A percentile compares a stretch with the other conserved stretches of the same genome.
These are phyloP conservation scores for Menura novaehollandiae DNA, from an alignment of 2,113 vertebrate genomes.

Conservation along the genomic window DNA sequence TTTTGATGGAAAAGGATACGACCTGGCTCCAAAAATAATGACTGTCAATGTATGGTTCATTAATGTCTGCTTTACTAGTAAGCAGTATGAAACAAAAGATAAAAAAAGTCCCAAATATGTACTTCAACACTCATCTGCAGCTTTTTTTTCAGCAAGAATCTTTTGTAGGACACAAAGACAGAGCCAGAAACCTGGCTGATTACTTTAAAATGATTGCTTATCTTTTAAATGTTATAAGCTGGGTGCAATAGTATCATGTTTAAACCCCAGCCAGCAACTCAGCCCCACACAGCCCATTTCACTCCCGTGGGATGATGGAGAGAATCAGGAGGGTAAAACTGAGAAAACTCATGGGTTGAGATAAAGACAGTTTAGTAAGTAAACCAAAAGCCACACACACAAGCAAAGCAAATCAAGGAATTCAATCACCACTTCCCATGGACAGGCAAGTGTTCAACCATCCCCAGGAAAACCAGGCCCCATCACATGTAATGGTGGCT, in stretches of 20 bases:
- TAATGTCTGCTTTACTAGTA: background rate
- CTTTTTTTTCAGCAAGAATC: background rate
- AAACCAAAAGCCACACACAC: background rate
- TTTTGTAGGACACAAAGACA: background rate
- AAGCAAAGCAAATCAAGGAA: background rate
- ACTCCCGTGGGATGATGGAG: background rate
- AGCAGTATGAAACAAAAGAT: background rate
- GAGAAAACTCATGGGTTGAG: background rate
- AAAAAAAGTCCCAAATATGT: background rate
- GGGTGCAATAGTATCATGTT: background rate
- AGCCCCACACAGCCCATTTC: background rate
- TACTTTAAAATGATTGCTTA: background rate
- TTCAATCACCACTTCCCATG: background rate
- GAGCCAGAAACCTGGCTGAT: background rate
- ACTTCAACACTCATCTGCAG: background rate
- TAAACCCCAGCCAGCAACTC: background rate
- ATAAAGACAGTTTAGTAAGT: background rate
- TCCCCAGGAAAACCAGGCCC: background rate
- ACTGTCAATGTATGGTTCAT: background rate
- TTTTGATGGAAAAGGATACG: background rate
- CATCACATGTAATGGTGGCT: fast-evolving
- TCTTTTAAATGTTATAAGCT: background rate
- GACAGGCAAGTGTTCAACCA: background rate
- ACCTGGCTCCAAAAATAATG: background rate
- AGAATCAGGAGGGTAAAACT: background rate